phyloP scores from a whole-genome alignment of 35 echinoderm and acorn worm species.

The Lytechinus pictus region DNA sequence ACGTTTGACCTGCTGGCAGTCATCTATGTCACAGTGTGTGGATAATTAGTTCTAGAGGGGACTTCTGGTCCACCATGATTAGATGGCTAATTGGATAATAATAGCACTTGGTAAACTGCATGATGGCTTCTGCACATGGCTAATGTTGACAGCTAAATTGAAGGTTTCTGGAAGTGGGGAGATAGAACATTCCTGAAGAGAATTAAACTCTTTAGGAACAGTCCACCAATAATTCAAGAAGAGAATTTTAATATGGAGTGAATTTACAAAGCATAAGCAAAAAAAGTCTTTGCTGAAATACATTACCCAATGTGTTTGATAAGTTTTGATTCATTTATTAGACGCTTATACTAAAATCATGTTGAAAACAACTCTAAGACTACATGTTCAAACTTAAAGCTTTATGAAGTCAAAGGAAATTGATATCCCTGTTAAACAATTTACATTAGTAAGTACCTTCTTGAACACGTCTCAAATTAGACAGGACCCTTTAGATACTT shows the following conservation, averaged over 20 bases:
- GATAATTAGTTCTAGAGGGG: background rate
- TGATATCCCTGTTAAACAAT: no score
- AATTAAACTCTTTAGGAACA: background rate
- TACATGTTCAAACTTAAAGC: no score
- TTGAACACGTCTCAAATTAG: no score
- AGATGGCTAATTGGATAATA: slow-evolving; percentile 5
- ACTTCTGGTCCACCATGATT: background rate
- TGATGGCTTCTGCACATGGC: slow-evolving; percentile 7
- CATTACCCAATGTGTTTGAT: no score
- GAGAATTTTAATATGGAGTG: no score
- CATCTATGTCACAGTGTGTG: slow-evolving; percentile 1
- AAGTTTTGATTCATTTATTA: no score
- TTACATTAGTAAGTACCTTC: no score
- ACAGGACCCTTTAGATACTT: background rate
- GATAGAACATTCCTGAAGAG: background rate
- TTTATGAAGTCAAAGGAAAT: no score
- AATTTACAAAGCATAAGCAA: no score
- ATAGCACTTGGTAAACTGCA: background rate
- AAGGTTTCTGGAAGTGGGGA: background rate
- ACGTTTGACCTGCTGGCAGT: background rate
- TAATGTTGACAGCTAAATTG: background rate
- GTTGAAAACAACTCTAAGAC: no score
- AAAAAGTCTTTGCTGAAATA: no score
- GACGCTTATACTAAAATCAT: no score
- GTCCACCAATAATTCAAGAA: background rate